Conservation (phyloP, 2,797 vertebrate genomes). For the Microcaecilia unicolor region DNA sequence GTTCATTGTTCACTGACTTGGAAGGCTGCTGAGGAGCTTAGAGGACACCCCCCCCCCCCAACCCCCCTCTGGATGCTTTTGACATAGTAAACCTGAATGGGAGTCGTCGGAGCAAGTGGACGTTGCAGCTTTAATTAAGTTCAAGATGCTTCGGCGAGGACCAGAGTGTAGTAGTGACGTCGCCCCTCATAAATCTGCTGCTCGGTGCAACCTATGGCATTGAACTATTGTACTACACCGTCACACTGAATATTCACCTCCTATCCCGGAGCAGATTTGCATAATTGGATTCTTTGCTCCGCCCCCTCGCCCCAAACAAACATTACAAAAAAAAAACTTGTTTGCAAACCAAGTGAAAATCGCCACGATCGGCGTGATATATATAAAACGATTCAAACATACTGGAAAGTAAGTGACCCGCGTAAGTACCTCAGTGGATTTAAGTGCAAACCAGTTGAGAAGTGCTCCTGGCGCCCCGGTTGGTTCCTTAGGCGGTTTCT, state of each 20-base stretch:
- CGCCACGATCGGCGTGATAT: constrained; percentile 49
- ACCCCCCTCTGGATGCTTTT: constrained; percentile 37
- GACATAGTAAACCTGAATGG: constrained; percentile 50
- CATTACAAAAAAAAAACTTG: constrained; percentile 45
- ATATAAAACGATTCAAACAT: constrained; percentile 56
- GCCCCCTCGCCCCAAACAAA: constrained; percentile 27
- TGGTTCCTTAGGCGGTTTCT: constrained; percentile 78
- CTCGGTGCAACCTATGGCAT: constrained; percentile 73
- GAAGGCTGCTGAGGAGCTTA: constrained; percentile 44
- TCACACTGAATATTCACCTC: constrained; percentile 76
- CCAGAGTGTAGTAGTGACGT: constrained; percentile 79
- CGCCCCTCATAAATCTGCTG: constrained; percentile 85
- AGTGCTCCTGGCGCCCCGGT: constrained; percentile 72
- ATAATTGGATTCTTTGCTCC: constrained; percentile 72
- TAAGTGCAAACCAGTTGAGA: constrained; percentile 76
- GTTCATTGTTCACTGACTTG: constrained; percentile 59
- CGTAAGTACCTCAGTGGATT: constrained; percentile 64
- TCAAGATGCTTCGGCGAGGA: constrained; percentile 82
- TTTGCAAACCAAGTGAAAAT: constrained; percentile 53
- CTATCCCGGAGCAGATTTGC: constrained; percentile 81
- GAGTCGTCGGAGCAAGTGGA: constrained; percentile 58
- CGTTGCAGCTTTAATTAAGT: constrained; percentile 92
- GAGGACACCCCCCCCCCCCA: constrained; percentile 12
- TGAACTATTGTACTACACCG: constrained; percentile 80
- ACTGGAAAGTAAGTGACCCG: constrained; percentile 66